Evolutionary conservation across 2,888 invertebrate species (phyloP), one percentile per base, ranked within the genome.

Genomic region (Zaprionus lineosus): DNA sequence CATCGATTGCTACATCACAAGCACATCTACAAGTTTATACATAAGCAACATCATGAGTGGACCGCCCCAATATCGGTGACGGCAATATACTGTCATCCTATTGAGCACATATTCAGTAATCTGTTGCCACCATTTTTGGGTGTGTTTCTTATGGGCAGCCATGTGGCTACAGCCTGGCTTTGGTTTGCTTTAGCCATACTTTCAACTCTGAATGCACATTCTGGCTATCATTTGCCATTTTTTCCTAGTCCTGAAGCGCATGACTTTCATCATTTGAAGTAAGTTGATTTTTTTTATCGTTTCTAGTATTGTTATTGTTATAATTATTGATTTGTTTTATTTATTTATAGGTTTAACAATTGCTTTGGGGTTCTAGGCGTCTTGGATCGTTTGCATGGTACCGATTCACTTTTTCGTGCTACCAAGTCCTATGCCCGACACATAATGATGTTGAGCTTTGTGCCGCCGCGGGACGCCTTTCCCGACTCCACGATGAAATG

Each of bases 41-140:
- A 96, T 90, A 96, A 96, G 88, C 92, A 93, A 75, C 96, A 96
- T 88, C 96, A 96, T 79, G 95, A 96, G 88, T 96, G 96, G 96
- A 95, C 95, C 1, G 94, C 96, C 0, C 96, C 96, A 0, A 93
- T 96, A 44, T 95, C 96, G n/a, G 93, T 96, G 2, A 94, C 95
- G 0, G 93, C 95, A 8, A 91, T 95, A 31, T 96, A 96, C 88
- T 94, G 95, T 74, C 95, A 96, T 90, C 96, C 96, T 0, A 88
- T 95, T 33, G 93, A 94, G 82, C 95, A 96, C 88, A 90, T 95
- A 51, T 91, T 95, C 64, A 94, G 95, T 36, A 96, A 96, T 90
- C 87, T 96, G 52, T 72, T 95, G 53, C 96, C 96, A 14, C 94
- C 94, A 2, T 92, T 94, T 75, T 86, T 95, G 58, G 96, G 96